Evolutionary conservation across 2,888 invertebrate species (phyloP).

Genomic region (Fissipunctia ypsillon): DNA sequence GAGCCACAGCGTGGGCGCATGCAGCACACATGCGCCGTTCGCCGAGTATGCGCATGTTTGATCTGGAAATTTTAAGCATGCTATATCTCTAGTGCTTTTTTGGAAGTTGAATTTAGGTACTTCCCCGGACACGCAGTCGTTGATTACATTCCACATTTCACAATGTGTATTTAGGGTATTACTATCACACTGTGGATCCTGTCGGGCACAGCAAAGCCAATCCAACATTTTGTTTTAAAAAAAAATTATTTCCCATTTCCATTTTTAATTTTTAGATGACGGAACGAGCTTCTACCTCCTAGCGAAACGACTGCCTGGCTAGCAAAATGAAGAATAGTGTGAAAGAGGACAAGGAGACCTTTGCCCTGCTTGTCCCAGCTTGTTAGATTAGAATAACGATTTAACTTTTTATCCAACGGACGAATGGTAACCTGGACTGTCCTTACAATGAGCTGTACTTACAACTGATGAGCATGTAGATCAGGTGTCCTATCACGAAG

Average conservation of each 20-base stretch:
- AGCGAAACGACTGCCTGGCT: not conserved
- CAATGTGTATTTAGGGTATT: no score
- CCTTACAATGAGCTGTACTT: slow-evolving; percentile 62
- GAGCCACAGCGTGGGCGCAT: slow-evolving; percentile 73
- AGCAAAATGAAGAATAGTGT: not conserved
- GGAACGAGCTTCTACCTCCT: no score
- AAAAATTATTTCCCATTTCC: no score
- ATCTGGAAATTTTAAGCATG: slow-evolving; percentile 68
- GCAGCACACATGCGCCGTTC: slow-evolving; percentile 77
- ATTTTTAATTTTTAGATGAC: not conserved
- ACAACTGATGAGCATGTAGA: slow-evolving; percentile 83
- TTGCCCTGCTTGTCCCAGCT: not conserved
- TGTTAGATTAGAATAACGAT: not conserved
- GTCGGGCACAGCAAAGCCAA: no score
- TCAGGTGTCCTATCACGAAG: slow-evolving; percentile 75
- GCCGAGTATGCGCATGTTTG: slow-evolving; percentile 76
- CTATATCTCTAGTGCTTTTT: no score
- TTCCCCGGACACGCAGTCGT: no score
- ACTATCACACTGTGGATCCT: no score
- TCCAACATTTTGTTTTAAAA: no score
- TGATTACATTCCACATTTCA: no score
- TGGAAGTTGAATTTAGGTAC: no score
- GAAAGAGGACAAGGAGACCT: not conserved
- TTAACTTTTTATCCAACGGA: no score
- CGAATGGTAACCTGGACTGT: no score